Evolutionary conservation across 2,888 invertebrate genomes (phyloP), one percentile per base, ranked within the genome.

Genomic region (Argyresthia albistria): DNA sequence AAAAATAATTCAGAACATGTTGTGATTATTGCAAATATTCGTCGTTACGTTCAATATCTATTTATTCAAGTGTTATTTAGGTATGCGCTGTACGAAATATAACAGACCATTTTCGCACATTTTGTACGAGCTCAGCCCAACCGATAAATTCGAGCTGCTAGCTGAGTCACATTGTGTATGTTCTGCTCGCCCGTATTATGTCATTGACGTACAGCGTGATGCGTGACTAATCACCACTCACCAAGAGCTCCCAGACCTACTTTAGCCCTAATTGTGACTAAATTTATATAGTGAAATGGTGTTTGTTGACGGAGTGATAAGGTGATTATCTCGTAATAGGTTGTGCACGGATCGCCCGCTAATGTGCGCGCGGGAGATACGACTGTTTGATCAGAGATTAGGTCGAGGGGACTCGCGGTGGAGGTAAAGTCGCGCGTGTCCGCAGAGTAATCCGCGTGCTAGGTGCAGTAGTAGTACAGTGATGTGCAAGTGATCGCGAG

Each of bases 361-460:
- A 69, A 73, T 73, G 67, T 63, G 67, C 62, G 69, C 66, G 68
- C 59, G 58, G 61, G 64, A 67, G 81, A 80, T 78, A 79, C 61
- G 70, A 61, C 53, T 82, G 83, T 82, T 83, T 80, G 75, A 58
- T 65, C 66, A 70, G 65, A 69, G 84, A 86, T 86, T 81, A 43
- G 25, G 47, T 43, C n/a, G 42, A n/a, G 46, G 7, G 47, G 25
- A 25, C 25, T 25, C 25, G 25, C 25, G 25, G 25, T 25, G 25
- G 25, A 25, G 25, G 2, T 6, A 6, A 4, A 25, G 25, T 25
- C 25, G 39, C 25, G 48, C 43, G 36, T 25, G 16, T 25, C 12
- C 42, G 25, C 50, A 16, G 39, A 10, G 12, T 16, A 4, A n/a
- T 10, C 4, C 37, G 8, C 36, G 49, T 8, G 49, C 49, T 7